Percentiles rank a stretch among this genome's conserved stretches.
phyloP scores from a whole-genome alignment of 1,140 invertebrate genomes.

The Dolichoris vasculosae region DNA sequence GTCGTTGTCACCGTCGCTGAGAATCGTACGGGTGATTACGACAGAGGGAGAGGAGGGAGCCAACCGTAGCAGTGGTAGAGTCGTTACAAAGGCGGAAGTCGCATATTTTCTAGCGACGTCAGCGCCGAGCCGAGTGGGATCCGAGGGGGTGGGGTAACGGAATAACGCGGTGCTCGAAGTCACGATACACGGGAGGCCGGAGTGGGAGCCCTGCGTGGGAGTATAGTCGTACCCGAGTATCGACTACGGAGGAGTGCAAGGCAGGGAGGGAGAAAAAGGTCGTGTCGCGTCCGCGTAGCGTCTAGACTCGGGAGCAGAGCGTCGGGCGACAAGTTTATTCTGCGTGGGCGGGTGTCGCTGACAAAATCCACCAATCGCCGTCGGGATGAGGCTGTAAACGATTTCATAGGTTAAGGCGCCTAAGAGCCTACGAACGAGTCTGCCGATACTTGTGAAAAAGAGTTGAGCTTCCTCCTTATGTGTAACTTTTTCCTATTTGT shows the following conservation, averaged over 20 bases:
- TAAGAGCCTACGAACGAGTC: conserved; percentile 31
- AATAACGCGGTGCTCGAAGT: not conserved
- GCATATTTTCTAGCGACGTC: conserved; percentile 39
- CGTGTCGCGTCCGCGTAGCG: conserved; percentile 35
- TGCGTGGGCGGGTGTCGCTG: conserved; percentile 72
- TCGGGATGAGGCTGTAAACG: conserved; percentile 64
- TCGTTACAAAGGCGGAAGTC: conserved; percentile 43
- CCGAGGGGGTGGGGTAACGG: no score
- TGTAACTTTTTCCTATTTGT: not conserved
- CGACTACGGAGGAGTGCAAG: conserved; percentile 5
- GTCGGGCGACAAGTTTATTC: conserved; percentile 52
- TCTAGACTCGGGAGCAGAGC: conserved; percentile 11
- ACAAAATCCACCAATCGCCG: conserved; percentile 70
- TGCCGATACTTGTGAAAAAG: not conserved
- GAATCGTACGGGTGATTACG: not conserved
- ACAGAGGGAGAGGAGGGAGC: not conserved
- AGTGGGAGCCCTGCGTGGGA: conserved; percentile 36
- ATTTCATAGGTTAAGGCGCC: conserved; percentile 70
- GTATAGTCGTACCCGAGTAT: conserved; percentile 5
- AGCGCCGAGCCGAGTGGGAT: conserved; percentile 5
- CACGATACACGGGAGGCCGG: not conserved
- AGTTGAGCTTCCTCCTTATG: not conserved
- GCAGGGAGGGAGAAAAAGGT: conserved; percentile 36
- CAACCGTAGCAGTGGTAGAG: conserved; percentile 48
- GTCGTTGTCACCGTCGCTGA: not conserved